Evolutionary conservation across 1,140 invertebrate species (phyloP), one percentile per base, ranked within the genome.

Genomic region (Trypoxylus dichotomus): DNA sequence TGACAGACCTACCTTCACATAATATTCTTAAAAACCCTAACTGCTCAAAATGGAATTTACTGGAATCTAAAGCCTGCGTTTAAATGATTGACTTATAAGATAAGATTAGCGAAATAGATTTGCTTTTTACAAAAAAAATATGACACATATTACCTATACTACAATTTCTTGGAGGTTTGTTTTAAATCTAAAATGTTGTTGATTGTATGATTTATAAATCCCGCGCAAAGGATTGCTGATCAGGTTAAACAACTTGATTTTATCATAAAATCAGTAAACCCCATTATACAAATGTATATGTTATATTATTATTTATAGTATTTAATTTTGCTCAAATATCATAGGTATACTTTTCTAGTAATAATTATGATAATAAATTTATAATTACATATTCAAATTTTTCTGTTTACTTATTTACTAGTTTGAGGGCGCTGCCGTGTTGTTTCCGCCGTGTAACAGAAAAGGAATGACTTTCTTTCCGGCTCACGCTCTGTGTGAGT

Each of bases 381-480:
- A 74, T 41, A 19, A 42, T 42, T 74, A 2, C 0, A 37, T 2
- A 21, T 74, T 74, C 19, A 54, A 54, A 54, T 19, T 54, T 54
- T 6, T 1, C 13, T 15, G 47, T 15, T 10, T 27, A 11, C 25
- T n/a, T 29, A 8, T 3, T 43, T 54, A 15, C 19, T 5, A 1
- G 13, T 27, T 25, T 42, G 74, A 75, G 7, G 74, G 19, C 74
- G 42, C 43, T 27, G 27, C 3, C 2, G 21, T 58, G 2, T 8
- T 75, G 13, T 21, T 75, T 47, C 41, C 41, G 41, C 5, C 74
- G 6, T 54, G 25, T 60, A 32, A 77, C 81, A 78, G 76, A 72
- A 80, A n/a, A n/a, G n/a, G n/a, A n/a, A 79, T 19, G 80, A 79
- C 79, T 80, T 77, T 85, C 85, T 87, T 88, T 87, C 86, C 86